Base-by-base conservation (phyloP, 1,140 invertebrate species). In the Monomorium pharaonis region DNA sequence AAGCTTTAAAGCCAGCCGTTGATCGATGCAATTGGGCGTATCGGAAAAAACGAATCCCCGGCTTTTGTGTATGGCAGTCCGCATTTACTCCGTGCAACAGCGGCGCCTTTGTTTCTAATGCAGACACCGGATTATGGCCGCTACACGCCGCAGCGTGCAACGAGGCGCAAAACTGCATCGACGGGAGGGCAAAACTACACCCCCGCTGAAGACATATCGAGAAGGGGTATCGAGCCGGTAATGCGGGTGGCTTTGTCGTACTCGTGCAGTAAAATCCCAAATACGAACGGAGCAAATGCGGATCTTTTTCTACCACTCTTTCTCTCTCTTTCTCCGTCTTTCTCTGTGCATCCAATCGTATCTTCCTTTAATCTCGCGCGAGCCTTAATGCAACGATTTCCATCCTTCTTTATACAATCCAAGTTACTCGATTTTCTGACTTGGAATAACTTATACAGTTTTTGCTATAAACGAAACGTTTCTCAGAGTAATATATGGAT, bases 21-120 rank as follows among this genome's bases (percentile, higher is more conserved):
- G 77, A 69, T 69, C 30, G 77, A 37, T 56, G 49, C 77, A 30
- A 81, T 72, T 72, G 78, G 3, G 37, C 37, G 18, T 81, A 83
- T 83, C 27, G 78, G 67, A 47, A 58, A 83, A 74, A 83, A 24
- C 33, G 7, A 72, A 72, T 70, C 30, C 47, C 33, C 24, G 14
- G 42, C 51, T 60, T 83, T 83, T 21, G 51, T 33, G 51, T 4
- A 16, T 24, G n/a, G n/a, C 21, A n/a, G 49, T 9, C 49, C 9
- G 37, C 51, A 44, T 14, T n/a, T 72, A 16, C 51, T 72, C 12
- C 37, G 16, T 24, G 18, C 62, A n/a, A 21, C 60, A 24, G 10
- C 60, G 33, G 10, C 42, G 0, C 63, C 21, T 67, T 67, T 21
- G 37, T 9, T 7, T 44, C 24, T 83, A 70, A 81, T 56, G 14